phyloP scores from a whole-genome alignment of 2,113 vertebrate genomes.

The Callipepla squamata region DNA sequence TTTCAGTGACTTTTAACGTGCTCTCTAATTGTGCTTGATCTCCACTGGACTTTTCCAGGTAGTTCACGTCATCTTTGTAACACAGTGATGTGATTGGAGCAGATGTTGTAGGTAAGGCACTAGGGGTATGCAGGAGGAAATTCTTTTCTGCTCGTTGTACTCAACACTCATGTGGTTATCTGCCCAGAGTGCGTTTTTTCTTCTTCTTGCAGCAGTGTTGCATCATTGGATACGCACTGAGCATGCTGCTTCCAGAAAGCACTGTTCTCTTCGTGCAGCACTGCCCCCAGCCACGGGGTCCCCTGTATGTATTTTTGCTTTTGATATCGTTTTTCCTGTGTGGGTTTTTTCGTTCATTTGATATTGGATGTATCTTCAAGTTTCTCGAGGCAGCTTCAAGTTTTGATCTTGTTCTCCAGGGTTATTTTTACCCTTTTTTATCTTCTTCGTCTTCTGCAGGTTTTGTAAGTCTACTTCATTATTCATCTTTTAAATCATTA shows the following conservation, averaged over 20 bases:
- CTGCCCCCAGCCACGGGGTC: background rate
- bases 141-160: fast-evolving
- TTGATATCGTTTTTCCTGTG: background rate
- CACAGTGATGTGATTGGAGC: fast-evolving
- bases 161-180: fast-evolving
- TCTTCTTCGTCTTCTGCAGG: background rate
- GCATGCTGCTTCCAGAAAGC: background rate
- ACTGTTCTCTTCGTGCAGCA: background rate
- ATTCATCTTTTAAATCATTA: constrained; percentile 18
- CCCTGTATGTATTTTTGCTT: background rate
- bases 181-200: no score
- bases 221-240: fast-evolving
- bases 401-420: background rate
- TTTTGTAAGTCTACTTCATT: constrained; percentile 2
- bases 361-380: background rate
- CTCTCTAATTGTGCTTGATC: background rate
- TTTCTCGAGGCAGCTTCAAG: background rate
- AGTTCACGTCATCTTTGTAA: fast-evolving
- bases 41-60: background rate
- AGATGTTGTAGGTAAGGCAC: fast-evolving
- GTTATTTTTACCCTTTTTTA: constrained; percentile 11
- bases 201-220: background rate
- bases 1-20: background rate
- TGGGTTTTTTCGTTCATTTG: background rate
- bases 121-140: background rate